phyloP scores from a whole-genome alignment of 2,113 vertebrate species.

The Carettochelys insculpta region DNA sequence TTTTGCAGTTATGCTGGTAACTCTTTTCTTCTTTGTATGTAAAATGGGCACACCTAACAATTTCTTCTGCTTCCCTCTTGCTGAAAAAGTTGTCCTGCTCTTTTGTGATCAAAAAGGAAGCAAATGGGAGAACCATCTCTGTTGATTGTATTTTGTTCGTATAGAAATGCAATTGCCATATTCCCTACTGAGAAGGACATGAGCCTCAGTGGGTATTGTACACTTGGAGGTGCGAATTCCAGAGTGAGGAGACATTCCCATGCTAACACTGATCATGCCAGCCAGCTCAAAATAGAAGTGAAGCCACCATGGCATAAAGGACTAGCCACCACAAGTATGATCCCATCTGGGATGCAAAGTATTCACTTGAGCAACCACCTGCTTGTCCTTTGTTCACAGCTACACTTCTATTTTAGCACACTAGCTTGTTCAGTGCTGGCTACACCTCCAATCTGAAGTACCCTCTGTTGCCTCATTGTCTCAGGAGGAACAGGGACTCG shows the following conservation, averaged over 20 bases:
- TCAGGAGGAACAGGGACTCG: not conserved
- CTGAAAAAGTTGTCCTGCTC: accelerated
- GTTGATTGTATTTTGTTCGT: not conserved
- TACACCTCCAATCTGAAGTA: not conserved
- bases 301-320: not conserved
- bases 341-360: not conserved
- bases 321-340: not conserved
- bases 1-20: not conserved
- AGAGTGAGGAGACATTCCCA: not conserved
- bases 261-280: not conserved
- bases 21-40: not conserved
- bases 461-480: not conserved
- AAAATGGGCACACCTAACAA: accelerated
- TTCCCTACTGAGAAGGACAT: not conserved
- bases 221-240: not conserved
- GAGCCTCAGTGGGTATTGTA: not conserved
- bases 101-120: not conserved
- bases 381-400: too few species aligned
- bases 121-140: not conserved
- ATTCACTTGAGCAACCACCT: not conserved
- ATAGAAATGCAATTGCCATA: not conserved
- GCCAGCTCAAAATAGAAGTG: not conserved
- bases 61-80: not conserved
- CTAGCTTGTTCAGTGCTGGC: not conserved
- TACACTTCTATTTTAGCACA: not conserved